Conservation (phyloP, 2,888 invertebrate genomes). For the Drosophila anomalipes region DNA sequence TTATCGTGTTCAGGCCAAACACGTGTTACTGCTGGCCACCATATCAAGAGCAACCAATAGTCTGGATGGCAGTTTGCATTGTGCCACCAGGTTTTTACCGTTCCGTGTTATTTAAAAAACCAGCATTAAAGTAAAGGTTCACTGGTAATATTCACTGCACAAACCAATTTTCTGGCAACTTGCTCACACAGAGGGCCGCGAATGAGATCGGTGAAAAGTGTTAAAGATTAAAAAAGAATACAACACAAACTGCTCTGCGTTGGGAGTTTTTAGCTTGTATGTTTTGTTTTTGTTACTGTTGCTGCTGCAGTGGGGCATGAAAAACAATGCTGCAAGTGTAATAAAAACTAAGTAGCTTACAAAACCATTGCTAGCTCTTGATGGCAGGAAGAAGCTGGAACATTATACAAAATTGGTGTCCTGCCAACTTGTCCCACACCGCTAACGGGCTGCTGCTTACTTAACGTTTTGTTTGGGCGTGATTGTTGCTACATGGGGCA, state of each 20-base stretch:
- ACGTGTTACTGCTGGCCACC: conserved; percentile 55
- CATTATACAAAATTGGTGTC: conserved; percentile 75
- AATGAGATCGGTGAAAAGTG: conserved; percentile 41
- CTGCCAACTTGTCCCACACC: conserved; percentile 16
- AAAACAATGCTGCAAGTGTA: conserved; percentile 80
- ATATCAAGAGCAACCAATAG: conserved; percentile 21
- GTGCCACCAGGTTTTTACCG: conserved; percentile 55
- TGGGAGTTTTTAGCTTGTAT: conserved; percentile 3
- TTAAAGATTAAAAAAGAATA: conserved; percentile 18
- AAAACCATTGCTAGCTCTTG: conserved; percentile 62
- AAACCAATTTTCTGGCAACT: conserved; percentile 43
- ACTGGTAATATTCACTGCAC: conserved; percentile 19
- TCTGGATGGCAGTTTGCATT: conserved; percentile 23
- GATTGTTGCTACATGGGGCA: conserved; percentile 73
- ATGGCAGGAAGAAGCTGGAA: conserved; percentile 32
- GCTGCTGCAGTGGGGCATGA: conserved; percentile 55
- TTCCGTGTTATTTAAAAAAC: conserved; percentile 42
- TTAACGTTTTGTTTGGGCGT: conserved; percentile 60
- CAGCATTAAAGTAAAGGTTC: conserved; percentile 38
- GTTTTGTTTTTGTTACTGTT: conserved; percentile 1
- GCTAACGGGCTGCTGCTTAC: conserved; percentile 54
- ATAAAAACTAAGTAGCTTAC: conserved; percentile 81
- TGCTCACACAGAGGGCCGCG: conserved; percentile 46
- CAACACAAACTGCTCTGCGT: conserved; percentile 24
- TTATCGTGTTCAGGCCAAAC: conserved; percentile 66